Base-by-base conservation (phyloP, 2,113 vertebrate genomes). In the Gadus macrocephalus region DNA sequence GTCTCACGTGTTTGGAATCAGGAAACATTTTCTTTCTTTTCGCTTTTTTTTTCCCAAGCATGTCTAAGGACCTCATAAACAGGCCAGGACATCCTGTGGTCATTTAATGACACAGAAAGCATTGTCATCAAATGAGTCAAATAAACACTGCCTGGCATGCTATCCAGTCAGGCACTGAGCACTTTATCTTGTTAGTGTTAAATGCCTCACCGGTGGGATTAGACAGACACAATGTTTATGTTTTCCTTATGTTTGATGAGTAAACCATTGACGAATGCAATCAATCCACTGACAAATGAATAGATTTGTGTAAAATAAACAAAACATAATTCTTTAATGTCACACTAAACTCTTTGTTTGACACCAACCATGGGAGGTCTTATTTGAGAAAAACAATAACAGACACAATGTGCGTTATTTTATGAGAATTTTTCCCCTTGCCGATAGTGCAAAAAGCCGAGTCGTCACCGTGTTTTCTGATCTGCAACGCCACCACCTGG, bases 91-190 rank as follows among this genome's bases (percentile, higher is more conserved):
- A 89, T 91, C 87, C 86, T 89, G 84, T 64, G 76, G 83, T 77
- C 88, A 81, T 81, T 87, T 91, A 89, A 90, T 83, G 84, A 85
- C 88, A 88, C 62, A 67, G 81, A 83, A 82, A 69, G 62, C 79
- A 90, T 87, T 86, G 83, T 90, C 88, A 90, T 86, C 82, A 88
- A 70, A 82, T 85, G 83, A 88, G 78, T 89, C 85, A 86, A 85
- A 85, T 83, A 83, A 91, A 87, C 88, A 81, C 80, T 82, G 72
- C 76, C 55, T 81, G 86, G 77, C 86, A 79, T 88, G 82, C 71
- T 77, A 86, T 78, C 73, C 67, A 69, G 80, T 84, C 72, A 73
- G 65, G 73, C 38, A 75, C 64, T 69, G 42, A 65, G 67, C 25
- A 35, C 69, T 49, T 58, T 20, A 5, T 27, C 67, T 74, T 15